These are phyloP conservation scores for Ornithoptera alexandrae DNA, from an alignment of 2,888 invertebrate genomes.

Conservation along the genomic window DNA sequence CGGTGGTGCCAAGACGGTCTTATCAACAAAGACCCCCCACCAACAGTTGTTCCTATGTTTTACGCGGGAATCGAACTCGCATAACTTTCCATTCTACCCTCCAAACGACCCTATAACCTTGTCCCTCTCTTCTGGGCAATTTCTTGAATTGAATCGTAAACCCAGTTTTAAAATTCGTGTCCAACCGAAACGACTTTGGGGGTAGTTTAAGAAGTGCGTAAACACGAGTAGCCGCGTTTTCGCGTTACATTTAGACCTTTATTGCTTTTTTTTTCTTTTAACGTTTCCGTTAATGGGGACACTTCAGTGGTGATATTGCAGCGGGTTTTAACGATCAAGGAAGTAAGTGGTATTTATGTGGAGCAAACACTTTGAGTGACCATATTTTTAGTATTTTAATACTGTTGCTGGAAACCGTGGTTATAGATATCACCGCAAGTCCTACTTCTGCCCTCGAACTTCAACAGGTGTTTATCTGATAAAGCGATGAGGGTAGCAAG, in stretches of 20 bases:
- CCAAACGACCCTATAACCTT: not conserved
- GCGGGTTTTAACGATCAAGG: slow-evolving; percentile 52
- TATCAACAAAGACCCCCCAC: too few species aligned
- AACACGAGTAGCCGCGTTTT: slow-evolving; percentile 38
- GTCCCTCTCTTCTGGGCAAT: not conserved
- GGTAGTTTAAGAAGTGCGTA: slow-evolving; percentile 20
- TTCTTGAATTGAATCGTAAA: slow-evolving; percentile 6
- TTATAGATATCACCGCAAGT: too few species aligned
- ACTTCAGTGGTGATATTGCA: slow-evolving; percentile 54
- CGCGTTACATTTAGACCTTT: slow-evolving; percentile 48
- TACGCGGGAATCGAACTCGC: not conserved
- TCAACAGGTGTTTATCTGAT: too few species aligned
- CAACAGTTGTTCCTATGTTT: not conserved
- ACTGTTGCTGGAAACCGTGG: too few species aligned
- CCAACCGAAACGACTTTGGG: slow-evolving; percentile 10
- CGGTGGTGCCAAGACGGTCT: too few species aligned
- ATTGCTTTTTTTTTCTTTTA: slow-evolving; percentile 46
- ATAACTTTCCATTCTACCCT: not conserved
- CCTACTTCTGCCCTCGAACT: too few species aligned
- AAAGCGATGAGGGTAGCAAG: too few species aligned
- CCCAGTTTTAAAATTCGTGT: slow-evolving; percentile 16
- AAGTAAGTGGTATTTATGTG: too few species aligned
- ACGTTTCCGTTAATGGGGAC: slow-evolving; percentile 61
- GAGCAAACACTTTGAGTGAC: too few species aligned
- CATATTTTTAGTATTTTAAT: not conserved